Base-by-base conservation (phyloP, 1,140 invertebrate species). In the Heliconius nattereri region DNA sequence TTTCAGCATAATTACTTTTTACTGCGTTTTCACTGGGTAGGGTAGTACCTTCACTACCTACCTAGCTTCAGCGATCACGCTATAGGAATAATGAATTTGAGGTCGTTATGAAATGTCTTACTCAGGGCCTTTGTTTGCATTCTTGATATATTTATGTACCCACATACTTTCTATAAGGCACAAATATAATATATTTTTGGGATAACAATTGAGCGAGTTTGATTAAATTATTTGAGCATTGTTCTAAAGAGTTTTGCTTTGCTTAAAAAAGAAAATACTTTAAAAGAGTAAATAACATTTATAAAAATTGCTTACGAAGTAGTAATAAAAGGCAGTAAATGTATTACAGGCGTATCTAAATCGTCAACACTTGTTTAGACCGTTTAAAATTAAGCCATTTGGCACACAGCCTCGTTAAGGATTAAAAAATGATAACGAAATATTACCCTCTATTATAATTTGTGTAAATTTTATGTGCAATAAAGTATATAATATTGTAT, bases 311-410 rank as follows among this genome's bases (percentile, higher is more conserved):
- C n/a, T 66, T 29, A 66, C 23, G 6, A 57, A 57, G 20, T 57
- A 57, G n/a, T 23, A 57, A 57, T 57, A 57, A 29, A 66, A 29
- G 23, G 23, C 7, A 26, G 13, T 66, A 66, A 66, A 66, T 66
- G 29, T 66, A 66, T 66, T 66, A 29, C 1, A 29, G 23, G 23
- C 60, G 23, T 66, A 29, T 29, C 60, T 66, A 29, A 66, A 66
- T 66, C 13, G 26, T 29, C 23, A 26, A 66, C 60, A 29, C 60
- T 29, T 66, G 60, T 66, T 66, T 26, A 49, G 32, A 57, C n/a
- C 57, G 29, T 37, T 76, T 37, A 76, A 66, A 76, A 76, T 76
- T 76, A 70, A 76, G 75, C 57, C 75, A 76, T 76, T 76, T 40
- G 23, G 57, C 75, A 66, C 57, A 66, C 60, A 49, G 26, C 75